These are phyloP conservation scores for Cryptops parisi DNA, from an alignment of 2,888 invertebrate species.

Conservation along the genomic window DNA sequence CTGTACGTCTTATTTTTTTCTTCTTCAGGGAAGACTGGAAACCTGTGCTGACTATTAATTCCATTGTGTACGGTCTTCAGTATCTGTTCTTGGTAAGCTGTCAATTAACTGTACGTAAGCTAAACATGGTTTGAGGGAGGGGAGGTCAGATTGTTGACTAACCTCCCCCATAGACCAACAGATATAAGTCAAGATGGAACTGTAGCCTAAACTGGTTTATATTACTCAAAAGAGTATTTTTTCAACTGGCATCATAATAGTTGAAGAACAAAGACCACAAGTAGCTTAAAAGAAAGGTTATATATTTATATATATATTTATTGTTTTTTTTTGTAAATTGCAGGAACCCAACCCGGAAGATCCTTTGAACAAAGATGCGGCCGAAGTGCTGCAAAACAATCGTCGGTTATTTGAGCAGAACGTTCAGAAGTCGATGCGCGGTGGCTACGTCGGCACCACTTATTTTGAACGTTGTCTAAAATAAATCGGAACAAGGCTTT, in stretches of 20 bases:
- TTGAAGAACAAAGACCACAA: too few relatives aligned
- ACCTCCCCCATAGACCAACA: too few relatives aligned
- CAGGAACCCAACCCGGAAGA: conserved; percentile 98
- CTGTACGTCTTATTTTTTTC: background rate
- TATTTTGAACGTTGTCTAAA: conserved; percentile 94
- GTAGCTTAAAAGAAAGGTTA: too few relatives aligned
- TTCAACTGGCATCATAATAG: too few relatives aligned
- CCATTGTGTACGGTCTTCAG: conserved; percentile 93
- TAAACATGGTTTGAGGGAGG: too few relatives aligned
- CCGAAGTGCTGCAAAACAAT: conserved; percentile 90
- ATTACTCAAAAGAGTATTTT: too few relatives aligned
- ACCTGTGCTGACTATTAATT: conserved; percentile 92
- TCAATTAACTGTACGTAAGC: too few relatives aligned
- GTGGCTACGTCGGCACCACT: conserved; percentile 82
- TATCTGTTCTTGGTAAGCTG: conserved; percentile 89
- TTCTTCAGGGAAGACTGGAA: conserved; percentile 87
- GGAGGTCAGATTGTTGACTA: too few relatives aligned
- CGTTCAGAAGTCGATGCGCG: conserved; percentile 89
- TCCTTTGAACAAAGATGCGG: conserved; percentile 95
- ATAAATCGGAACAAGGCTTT: conserved; percentile 45
- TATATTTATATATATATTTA: too few relatives aligned
- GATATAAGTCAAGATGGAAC: too few relatives aligned
- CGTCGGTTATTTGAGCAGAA: conserved; percentile 88
- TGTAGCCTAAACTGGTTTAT: too few relatives aligned
- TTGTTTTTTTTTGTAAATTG: too few relatives aligned